Conservation (phyloP, 2,113 vertebrate species). For the Cololabis saira region DNA sequence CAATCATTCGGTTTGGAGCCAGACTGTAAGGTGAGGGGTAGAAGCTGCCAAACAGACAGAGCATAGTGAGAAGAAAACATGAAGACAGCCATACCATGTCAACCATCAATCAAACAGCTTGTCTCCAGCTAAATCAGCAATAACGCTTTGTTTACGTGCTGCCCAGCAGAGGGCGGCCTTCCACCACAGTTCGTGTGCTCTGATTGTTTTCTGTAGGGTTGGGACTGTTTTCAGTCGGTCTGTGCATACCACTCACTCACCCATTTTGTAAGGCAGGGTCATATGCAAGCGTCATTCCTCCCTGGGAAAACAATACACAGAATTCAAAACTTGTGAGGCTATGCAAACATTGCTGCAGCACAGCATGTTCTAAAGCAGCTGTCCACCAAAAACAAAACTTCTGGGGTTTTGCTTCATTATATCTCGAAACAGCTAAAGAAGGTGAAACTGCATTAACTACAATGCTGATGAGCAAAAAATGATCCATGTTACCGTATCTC, state of each 20-base stretch:
- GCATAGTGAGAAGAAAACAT: constrained; percentile 17
- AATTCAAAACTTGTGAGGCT: constrained; percentile 72
- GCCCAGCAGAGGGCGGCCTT: constrained; percentile 59
- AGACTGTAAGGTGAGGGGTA: constrained; percentile 90
- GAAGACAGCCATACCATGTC: not conserved
- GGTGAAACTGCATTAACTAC: not conserved
- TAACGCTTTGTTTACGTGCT: not conserved
- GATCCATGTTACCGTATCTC: constrained; percentile 83
- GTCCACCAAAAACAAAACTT: constrained; percentile 1
- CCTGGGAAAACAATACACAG: constrained; percentile 80
- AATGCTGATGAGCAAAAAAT: not conserved
- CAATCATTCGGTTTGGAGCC: constrained; percentile 88
- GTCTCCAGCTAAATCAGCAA: not conserved
- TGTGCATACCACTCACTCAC: constrained; percentile 86
- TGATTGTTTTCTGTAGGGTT: constrained; percentile 50
- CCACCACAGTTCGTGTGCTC: not conserved
- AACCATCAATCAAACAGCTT: not conserved
- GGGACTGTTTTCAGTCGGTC: constrained; percentile 70
- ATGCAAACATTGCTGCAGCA: constrained; percentile 38
- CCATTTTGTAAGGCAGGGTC: constrained; percentile 94
- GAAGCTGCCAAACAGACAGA: constrained; percentile 82
- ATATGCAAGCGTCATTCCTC: constrained; percentile 92
- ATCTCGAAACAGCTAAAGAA: not conserved
- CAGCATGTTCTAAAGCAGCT: constrained; percentile 17
- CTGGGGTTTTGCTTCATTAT: not conserved